Evolutionary conservation across 1,140 invertebrate genomes (phyloP).

Genomic region (Zaprionus lachaisei): DNA sequence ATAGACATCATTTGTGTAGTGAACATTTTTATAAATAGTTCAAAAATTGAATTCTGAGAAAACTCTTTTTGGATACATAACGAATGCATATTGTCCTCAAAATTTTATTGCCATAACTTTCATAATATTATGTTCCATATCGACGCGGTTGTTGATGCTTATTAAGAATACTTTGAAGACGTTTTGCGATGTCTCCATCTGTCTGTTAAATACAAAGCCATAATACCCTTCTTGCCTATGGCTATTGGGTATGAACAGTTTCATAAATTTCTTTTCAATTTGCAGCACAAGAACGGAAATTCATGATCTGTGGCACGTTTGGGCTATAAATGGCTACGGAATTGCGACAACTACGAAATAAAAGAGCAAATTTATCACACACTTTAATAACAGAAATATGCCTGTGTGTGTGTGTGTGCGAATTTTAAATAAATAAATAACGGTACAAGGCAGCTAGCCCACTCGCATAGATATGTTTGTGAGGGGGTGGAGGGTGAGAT

Average conservation of each 20-base stretch:
- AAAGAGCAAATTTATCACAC: constrained; percentile 24
- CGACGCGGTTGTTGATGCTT: too few species aligned
- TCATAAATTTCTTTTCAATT: constrained; percentile 9
- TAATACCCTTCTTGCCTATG: too few species aligned
- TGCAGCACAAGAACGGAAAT: neutral
- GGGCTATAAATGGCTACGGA: neutral
- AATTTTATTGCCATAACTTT: too few species aligned
- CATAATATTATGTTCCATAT: too few species aligned
- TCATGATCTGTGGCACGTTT: constrained; percentile 1
- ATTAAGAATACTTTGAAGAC: too few species aligned
- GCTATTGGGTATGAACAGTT: neutral
- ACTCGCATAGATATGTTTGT: neutral
- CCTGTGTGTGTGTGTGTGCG: neutral
- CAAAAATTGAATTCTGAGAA: too few species aligned
- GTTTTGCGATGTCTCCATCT: neutral
- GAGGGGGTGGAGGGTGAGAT: neutral
- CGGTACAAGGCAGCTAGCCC: constrained; percentile 20
- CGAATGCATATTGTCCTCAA: too few species aligned
- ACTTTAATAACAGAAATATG: neutral
- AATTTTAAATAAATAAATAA: constrained; percentile 35
- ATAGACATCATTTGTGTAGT: too few species aligned
- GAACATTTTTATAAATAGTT: too few species aligned
- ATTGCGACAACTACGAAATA: constrained; percentile 21
- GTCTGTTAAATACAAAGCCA: neutral
- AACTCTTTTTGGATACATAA: too few species aligned